These are phyloP conservation scores for Terrapene triunguis DNA, from an alignment of 2,113 vertebrate genomes.

Conservation along the genomic window DNA sequence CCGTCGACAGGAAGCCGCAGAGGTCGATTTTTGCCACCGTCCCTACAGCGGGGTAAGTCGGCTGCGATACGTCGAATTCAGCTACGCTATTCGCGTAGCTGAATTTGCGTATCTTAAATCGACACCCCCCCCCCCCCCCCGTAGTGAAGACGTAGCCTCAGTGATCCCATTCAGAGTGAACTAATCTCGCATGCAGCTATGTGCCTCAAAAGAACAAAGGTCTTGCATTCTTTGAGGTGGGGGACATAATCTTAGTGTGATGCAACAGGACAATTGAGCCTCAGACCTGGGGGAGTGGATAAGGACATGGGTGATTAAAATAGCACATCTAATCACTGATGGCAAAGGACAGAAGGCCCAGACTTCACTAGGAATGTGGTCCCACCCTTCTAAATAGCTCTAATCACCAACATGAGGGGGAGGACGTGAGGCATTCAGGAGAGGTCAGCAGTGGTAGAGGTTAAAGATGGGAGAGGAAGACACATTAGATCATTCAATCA, in stretches of 20 bases:
- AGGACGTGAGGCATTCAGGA: neutral
- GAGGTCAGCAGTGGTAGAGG: neutral
- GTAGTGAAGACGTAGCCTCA: no score
- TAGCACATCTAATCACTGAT: neutral
- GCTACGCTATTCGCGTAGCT: no score
- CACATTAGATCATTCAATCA: neutral
- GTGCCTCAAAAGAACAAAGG: neutral
- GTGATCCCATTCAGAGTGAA: neutral
- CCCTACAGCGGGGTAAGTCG: no score
- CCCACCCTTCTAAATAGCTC: accelerated
- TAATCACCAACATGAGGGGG: neutral
- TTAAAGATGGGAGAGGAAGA: neutral
- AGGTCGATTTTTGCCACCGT: no score
- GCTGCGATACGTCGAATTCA: no score
- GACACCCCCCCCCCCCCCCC: no score
- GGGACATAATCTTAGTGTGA: neutral
- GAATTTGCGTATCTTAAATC: no score
- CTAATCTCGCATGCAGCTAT: neutral
- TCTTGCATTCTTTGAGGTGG: accelerated
- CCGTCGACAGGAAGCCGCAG: no score
- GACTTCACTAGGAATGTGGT: neutral
- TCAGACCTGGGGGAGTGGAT: neutral
- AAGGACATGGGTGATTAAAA: neutral
- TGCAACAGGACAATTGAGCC: neutral
- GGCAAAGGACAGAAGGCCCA: neutral